Base-by-base conservation (phyloP, 2,888 invertebrate genomes). In the Drosophila anomalata region DNA sequence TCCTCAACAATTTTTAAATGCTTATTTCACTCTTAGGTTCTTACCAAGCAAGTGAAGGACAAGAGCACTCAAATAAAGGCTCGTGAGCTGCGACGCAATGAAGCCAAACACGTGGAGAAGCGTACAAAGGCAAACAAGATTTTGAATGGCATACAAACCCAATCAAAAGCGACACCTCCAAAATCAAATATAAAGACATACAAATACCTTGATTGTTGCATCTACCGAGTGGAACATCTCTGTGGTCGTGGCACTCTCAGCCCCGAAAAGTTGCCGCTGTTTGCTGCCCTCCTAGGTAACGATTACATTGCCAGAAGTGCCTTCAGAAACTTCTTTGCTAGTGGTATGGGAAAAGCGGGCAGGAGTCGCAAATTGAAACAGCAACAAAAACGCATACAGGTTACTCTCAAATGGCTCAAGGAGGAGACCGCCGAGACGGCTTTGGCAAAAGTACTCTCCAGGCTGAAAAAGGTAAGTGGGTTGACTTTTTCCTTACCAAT, bases 281-380 rank as follows among this genome's bases (percentile, higher is more conserved):
- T 97, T 72, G 96, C 97, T 0, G 95, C 96, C 0, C 89, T 98
- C 36, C 92, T 98, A 7, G 98, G 98, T 1, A 98, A 98, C 92
- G 98, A 98, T 91, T 98, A 96, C 91, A 95, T 97, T 8, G 93
- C 95, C 41, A 93, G 93, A 65, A 92, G 92, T 3, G 93, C 93
- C 0, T 97, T 97, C 87, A 92, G 92, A 2, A 93, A 94, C 74
- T 97, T 98, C 90, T 96, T 95, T 84, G 94, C 94, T 54, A 93
- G 93, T 47, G 93, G 93, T 53, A 74, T 88, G 80, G 86, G 87
- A 0, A 91, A 90, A 62, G 76, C 78, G 0, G 89, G 90, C 2
- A 78, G 89, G 22, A 89, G 87, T 55, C 84, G 88, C 5, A 85
- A 88, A 41, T 54, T 88, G 2, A 94, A 94, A 84, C 93, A 94